These are phyloP conservation scores for Cecropterus lyciades DNA, from an alignment of 1,140 invertebrate genomes.

Conservation along the genomic window DNA sequence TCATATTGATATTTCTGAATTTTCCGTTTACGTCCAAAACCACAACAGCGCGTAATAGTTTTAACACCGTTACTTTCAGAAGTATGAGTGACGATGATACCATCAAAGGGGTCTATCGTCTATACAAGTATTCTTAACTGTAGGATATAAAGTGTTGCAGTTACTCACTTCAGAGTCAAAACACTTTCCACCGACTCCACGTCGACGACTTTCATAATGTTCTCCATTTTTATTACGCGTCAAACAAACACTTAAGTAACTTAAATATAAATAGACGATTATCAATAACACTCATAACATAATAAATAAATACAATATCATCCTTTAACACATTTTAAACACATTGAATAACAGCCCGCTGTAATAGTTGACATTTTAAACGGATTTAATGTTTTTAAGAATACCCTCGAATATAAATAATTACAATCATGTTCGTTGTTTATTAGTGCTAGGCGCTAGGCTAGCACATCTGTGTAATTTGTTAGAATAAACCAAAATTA, in stretches of 20 bases:
- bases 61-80: too few relatives aligned
- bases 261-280: background rate
- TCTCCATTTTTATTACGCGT: conserved; percentile 48
- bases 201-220: conserved; percentile 51
- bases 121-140: too few relatives aligned
- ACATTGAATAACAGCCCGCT: conserved; percentile 3
- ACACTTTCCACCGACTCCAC: conserved; percentile 58
- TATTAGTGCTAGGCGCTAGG: too few relatives aligned
- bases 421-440: background rate
- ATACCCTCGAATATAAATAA: conserved; percentile 6
- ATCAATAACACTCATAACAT: conserved; percentile 4
- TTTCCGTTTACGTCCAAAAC: too few relatives aligned
- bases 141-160: too few relatives aligned
- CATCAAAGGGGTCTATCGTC: too few relatives aligned
- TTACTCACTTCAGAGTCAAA: conserved; percentile 50
- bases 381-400: background rate
- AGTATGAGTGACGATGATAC: too few relatives aligned
- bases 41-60: too few relatives aligned
- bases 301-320: conserved; percentile 15
- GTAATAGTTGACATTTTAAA: conserved; percentile 1
- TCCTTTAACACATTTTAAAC: background rate
- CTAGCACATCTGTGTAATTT: too few relatives aligned
- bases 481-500: too few relatives aligned
- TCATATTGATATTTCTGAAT: too few relatives aligned
- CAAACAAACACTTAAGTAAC: conserved; percentile 8